Conservation (phyloP, 2,888 invertebrate genomes). For the Malthinus seriepunctatus region DNA sequence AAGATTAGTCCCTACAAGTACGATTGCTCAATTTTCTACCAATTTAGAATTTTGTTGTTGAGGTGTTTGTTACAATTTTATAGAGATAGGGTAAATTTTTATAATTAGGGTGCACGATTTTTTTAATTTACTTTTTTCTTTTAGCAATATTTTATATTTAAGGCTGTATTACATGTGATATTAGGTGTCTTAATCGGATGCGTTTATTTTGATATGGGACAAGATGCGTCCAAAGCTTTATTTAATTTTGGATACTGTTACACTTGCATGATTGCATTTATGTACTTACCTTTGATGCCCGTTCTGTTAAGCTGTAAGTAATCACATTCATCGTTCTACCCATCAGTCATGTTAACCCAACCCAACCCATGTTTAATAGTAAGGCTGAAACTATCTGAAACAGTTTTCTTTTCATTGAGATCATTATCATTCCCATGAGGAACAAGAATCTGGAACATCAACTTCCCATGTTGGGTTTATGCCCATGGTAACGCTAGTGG, state of each 20-base stretch:
- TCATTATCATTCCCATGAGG: too few species aligned
- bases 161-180: slow-evolving; percentile 68
- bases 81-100: slow-evolving; percentile 68
- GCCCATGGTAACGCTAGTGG: too few species aligned
- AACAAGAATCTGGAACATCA: too few species aligned
- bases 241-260: slow-evolving; percentile 87
- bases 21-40: slow-evolving; percentile 65
- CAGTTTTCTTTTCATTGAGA: too few species aligned
- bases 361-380: too few species aligned
- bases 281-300: slow-evolving; percentile 84
- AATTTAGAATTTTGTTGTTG: slow-evolving; percentile 68
- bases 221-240: slow-evolving; percentile 79
- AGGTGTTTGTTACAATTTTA: slow-evolving; percentile 77
- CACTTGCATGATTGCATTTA: slow-evolving; percentile 75
- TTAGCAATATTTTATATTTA: slow-evolving; percentile 73
- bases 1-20: slow-evolving; percentile 51
- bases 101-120: too few species aligned
- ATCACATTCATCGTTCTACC: too few species aligned
- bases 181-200: slow-evolving; percentile 71
- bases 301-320: slow-evolving; percentile 77
- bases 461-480: too few species aligned
- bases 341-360: too few species aligned
- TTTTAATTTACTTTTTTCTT: slow-evolving; percentile 37
- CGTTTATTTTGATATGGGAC: slow-evolving; percentile 73
- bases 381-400: too few species aligned